phyloP scores from a whole-genome alignment of 2,888 invertebrate genomes.

The Octodonta nipae region DNA sequence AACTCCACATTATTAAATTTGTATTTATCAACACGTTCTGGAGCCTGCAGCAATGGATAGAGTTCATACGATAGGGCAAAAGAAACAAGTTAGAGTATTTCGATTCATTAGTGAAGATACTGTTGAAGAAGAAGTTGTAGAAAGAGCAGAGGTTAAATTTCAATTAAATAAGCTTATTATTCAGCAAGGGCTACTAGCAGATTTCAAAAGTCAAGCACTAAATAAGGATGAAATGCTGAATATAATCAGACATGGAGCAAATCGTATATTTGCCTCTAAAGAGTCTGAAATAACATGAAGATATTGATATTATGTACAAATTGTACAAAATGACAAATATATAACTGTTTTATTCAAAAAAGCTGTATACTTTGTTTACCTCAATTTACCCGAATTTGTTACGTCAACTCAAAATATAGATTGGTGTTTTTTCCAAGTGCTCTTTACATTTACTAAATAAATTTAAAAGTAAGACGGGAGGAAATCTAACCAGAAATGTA shows the following conservation, averaged over 20 bases:
- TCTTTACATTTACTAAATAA: too few relatives aligned
- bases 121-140: constrained; percentile 97
- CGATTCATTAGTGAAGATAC: constrained; percentile 92
- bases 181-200: constrained; percentile 89
- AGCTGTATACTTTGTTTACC: too few relatives aligned
- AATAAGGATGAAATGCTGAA: constrained; percentile 98
- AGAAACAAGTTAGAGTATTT: constrained; percentile 68
- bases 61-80: constrained; percentile 96
- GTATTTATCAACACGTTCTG: constrained; percentile 93
- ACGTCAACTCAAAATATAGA: too few relatives aligned
- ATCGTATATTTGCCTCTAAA: constrained; percentile 95
- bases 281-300: constrained; percentile 91
- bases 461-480: too few relatives aligned
- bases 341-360: too few relatives aligned
- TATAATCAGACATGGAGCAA: constrained; percentile 98
- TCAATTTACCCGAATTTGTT: too few relatives aligned
- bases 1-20: constrained; percentile 89
- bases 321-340: too few relatives aligned
- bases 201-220: constrained; percentile 70
- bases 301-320: constrained; percentile 95
- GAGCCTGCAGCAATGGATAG: constrained; percentile 96
- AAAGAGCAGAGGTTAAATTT: constrained; percentile 92
- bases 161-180: constrained; percentile 92
- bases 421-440: too few relatives aligned
- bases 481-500: too few relatives aligned